Evolutionary conservation across 1,140 invertebrate species (phyloP), one percentile per base, ranked within the genome.

Genomic region (Heliconius congener): DNA sequence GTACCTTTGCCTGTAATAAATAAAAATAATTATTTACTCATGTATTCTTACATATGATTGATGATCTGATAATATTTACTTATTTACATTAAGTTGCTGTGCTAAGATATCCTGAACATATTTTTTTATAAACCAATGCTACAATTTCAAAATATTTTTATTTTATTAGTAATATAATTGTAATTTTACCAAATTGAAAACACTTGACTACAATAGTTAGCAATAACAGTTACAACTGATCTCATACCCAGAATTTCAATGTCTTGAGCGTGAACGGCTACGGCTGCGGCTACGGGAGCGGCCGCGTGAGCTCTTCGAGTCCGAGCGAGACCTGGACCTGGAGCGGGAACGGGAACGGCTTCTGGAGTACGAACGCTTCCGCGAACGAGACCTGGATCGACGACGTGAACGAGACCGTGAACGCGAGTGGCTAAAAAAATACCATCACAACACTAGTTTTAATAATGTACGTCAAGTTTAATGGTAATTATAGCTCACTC

Each of bases 301-400:
- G 3, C 93, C 93, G 19, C 93, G 88, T 8, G 93, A 94, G 86
- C 94, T 95, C 90, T 95, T 95, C 37, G 93, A 95, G 87, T 94
- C 93, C 0, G 93, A 94, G 83, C 93, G 90, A 23, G 89, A 80
- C 11, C 81, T 77, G 23, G 81, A 82, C 46, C 77, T 73, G 30
- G 84, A 93, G 73, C 93, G 87, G 1, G 93, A 94, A 27, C 93
- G 89, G 66, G 92, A 93, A 73, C 93, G 90, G 23, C 90, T 91
- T 42, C 92, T 87, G 8, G 90, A 88, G 81, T 92, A 91, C 6
- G 91, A 92, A 80, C 91, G 87, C 57, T 86, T 84, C 78, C 89
- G 88, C 60, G 92, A 94, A 9, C 93, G 88, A 76, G 93, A 94
- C 86, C 94, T 90, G 87, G 91, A 91, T 84, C 92, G 88, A 90